phyloP scores from a whole-genome alignment of 2,113 vertebrate species.

The Patagioenas fasciata region DNA sequence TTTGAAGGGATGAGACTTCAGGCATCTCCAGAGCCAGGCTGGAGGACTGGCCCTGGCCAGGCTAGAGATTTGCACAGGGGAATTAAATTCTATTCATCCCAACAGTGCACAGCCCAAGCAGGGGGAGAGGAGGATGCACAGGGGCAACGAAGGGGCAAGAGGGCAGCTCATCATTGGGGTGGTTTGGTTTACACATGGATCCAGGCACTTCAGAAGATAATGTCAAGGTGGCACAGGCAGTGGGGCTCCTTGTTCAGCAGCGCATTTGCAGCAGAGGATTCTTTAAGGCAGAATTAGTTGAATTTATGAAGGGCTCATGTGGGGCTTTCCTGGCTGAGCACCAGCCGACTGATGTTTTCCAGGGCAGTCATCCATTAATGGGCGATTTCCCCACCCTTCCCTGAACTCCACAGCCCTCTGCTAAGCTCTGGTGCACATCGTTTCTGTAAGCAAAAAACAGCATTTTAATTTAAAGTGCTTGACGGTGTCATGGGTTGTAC shows the following conservation, averaged over 20 bases:
- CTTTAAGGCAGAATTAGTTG: conserved; percentile 4
- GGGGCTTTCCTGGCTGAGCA: background rate
- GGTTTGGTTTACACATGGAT: background rate
- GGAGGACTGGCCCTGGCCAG: background rate
- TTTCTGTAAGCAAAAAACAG: conserved; percentile 52
- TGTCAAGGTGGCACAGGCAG: background rate
- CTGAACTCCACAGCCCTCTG: conserved; percentile 30
- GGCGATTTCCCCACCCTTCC: conserved; percentile 13
- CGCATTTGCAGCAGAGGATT: background rate
- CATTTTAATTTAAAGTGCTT: conserved; percentile 28
- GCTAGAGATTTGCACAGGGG: background rate
- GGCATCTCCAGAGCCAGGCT: background rate
- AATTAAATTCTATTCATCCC: background rate
- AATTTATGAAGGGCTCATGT: background rate
- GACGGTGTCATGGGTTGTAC: background rate
- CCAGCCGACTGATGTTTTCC: conserved; percentile 13
- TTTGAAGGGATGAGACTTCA: background rate
- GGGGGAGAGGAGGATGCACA: fast-evolving
- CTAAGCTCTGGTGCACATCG: conserved; percentile 23
- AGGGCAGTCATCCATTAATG: conserved; percentile 28
- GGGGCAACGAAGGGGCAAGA: background rate
- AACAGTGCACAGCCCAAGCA: background rate
- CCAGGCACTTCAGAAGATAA: background rate
- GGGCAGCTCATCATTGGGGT: fast-evolving
- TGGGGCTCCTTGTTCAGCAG: background rate